phyloP scores from a whole-genome alignment of 1,140 invertebrate genomes.

The Hesperophylax magnus region DNA sequence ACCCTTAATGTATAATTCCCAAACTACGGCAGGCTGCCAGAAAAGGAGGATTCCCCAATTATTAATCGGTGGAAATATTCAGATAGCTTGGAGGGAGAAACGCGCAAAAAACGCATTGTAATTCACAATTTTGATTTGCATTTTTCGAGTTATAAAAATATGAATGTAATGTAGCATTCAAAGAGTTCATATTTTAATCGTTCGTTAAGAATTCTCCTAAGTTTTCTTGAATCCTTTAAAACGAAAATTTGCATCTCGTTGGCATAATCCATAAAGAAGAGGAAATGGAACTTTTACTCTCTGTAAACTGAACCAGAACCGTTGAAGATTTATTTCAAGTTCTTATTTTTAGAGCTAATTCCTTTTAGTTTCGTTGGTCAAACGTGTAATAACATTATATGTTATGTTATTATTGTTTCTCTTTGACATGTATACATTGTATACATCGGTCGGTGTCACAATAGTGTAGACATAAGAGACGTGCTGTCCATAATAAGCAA shows the following conservation, averaged over 20 bases:
- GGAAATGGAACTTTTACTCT: slow-evolving; percentile 3
- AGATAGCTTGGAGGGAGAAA: slow-evolving; percentile 12
- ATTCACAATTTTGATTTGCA: slow-evolving; percentile 20
- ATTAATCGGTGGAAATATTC: slow-evolving; percentile 38
- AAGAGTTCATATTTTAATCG: slow-evolving; percentile 40
- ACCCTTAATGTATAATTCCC: slow-evolving; percentile 33
- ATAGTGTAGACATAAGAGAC: no score
- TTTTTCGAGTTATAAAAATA: slow-evolving; percentile 37
- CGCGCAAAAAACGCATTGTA: slow-evolving; percentile 21
- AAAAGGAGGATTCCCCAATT: slow-evolving; percentile 22
- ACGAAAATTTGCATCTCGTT: slow-evolving; percentile 10
- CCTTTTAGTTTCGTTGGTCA: no score
- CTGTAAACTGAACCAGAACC: not conserved
- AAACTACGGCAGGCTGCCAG: slow-evolving; percentile 22
- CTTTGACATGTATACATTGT: no score
- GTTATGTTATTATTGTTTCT: no score
- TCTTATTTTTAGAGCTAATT: no score
- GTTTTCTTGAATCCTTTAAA: not conserved
- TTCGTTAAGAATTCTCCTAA: slow-evolving; percentile 22
- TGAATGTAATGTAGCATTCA: slow-evolving; percentile 32
- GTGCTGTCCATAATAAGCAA: no score
- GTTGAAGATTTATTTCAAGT: not conserved
- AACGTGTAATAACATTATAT: no score
- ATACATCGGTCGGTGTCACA: no score
- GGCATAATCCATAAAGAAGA: slow-evolving; percentile 1